A percentile compares a stretch with the other conserved stretches of the same genome.
Conservation (phyloP, 1,140 invertebrate species). For the Drosophila takahashii region DNA sequence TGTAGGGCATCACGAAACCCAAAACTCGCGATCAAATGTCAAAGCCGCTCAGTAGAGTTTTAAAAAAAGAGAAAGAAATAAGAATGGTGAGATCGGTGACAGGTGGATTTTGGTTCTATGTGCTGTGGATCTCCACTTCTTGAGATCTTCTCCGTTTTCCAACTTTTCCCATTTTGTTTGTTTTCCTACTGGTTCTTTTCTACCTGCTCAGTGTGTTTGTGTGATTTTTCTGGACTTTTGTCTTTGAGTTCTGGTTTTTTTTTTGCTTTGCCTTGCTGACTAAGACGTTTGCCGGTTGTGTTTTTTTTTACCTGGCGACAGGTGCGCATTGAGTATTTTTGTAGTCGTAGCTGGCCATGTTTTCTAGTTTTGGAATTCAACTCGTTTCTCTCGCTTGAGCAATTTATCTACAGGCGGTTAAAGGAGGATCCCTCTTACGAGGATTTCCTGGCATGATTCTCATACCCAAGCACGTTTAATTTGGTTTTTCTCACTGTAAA, state of each 20-base stretch:
- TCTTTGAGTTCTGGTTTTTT: conserved; percentile 17
- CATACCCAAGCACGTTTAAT: neutral
- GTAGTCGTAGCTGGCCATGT: conserved; percentile 5
- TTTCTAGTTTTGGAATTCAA: conserved; percentile 56
- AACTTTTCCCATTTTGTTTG: conserved; percentile 29
- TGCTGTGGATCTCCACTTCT: neutral
- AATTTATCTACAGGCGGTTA: conserved; percentile 24
- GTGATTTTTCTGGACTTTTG: conserved; percentile 44
- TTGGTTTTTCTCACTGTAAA: conserved; percentile 8
- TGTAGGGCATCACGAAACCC: conserved; percentile 10
- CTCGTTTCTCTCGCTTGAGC: conserved; percentile 31
- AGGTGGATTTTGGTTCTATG: conserved; percentile 46
- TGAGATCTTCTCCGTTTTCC: conserved; percentile 15
- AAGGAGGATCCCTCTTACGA: conserved; percentile 20
- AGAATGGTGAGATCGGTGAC: conserved; percentile 24
- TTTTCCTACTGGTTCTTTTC: conserved; percentile 38
- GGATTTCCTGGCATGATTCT: neutral
- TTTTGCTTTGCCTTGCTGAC: conserved; percentile 40
- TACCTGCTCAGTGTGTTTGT: conserved; percentile 41
- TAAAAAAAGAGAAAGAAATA: conserved; percentile 3
- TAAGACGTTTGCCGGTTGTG: conserved; percentile 57
- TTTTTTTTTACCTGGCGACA: conserved; percentile 61
- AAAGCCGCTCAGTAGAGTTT: conserved; percentile 16
- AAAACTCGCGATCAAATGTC: conserved; percentile 34
- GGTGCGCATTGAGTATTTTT: conserved; percentile 40